phyloP scores from a whole-genome alignment of 2,113 vertebrate species.

The Gymnorhina tibicen region DNA sequence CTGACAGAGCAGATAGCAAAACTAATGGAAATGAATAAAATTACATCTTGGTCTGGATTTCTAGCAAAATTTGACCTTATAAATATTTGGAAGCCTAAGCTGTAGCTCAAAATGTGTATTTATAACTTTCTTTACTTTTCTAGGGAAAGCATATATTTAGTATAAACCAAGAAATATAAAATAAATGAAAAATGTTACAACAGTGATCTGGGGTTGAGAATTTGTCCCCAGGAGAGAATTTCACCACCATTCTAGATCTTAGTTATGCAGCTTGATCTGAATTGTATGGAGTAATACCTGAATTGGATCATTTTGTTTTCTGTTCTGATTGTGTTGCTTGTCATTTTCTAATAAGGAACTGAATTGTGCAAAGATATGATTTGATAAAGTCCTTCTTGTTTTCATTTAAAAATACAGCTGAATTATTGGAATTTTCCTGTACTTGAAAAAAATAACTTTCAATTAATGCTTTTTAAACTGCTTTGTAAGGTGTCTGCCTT shows the following conservation, averaged over 20 bases:
- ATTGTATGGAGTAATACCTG: rapidly evolving
- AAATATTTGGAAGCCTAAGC: background rate
- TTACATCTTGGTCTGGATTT: background rate
- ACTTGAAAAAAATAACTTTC: background rate
- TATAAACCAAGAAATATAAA: background rate
- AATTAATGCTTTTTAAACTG: background rate
- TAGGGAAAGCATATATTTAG: background rate
- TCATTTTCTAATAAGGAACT: background rate
- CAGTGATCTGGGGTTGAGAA: background rate
- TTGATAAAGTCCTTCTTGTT: background rate
- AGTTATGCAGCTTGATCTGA: background rate
- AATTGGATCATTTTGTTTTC: background rate
- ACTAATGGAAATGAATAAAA: background rate
- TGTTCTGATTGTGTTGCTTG: background rate
- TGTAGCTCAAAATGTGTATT: background rate
- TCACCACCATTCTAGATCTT: background rate
- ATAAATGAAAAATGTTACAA: background rate
- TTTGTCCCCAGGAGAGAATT: background rate
- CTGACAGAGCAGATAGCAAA: background rate
- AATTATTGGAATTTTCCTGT: background rate
- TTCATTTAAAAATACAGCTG: background rate
- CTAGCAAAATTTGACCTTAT: background rate
- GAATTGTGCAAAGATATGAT: background rate
- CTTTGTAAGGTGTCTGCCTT: background rate
- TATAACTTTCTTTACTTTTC: background rate